These are phyloP conservation scores for Disparrhopalites patrizii DNA, from an alignment of 2,888 invertebrate genomes.

Conservation along the genomic window DNA sequence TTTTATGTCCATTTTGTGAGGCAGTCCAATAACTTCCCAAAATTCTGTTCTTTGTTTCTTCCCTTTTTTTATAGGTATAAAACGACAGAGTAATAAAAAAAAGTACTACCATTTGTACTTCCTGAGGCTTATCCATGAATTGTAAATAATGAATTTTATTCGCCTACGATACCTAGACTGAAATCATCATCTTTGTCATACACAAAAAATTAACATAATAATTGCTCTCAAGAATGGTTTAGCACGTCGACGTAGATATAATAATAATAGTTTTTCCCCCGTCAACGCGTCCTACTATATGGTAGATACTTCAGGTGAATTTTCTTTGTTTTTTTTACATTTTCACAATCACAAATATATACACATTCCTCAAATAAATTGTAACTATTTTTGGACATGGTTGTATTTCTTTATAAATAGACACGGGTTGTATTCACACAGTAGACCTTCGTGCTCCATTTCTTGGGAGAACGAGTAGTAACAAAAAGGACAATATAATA, in stretches of 20 bases:
- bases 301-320: neutral
- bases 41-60: too few species aligned
- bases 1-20: too few species aligned
- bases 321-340: neutral
- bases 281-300: too few species aligned
- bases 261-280: neutral
- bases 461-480: constrained; percentile 7
- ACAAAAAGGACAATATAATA: constrained; percentile 15
- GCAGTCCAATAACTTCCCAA: too few species aligned
- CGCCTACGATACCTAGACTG: constrained; percentile 14
- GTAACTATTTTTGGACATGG: constrained; percentile 3
- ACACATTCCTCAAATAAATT: neutral
- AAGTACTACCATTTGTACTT: too few species aligned
- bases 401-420: constrained; percentile 15
- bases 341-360: constrained; percentile 14
- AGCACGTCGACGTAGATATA: neutral
- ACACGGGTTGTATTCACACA: neutral
- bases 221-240: too few species aligned
- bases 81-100: too few species aligned
- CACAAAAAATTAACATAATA: neutral
- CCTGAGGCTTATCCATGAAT: too few species aligned
- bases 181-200: constrained; percentile 10
- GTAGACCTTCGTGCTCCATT: constrained; percentile 11
- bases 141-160: constrained; percentile 23
- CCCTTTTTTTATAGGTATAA: too few species aligned